Evolutionary conservation across 2,888 invertebrate species (phyloP), one percentile per base, ranked within the genome.

Genomic region (Mythimna albipuncta): DNA sequence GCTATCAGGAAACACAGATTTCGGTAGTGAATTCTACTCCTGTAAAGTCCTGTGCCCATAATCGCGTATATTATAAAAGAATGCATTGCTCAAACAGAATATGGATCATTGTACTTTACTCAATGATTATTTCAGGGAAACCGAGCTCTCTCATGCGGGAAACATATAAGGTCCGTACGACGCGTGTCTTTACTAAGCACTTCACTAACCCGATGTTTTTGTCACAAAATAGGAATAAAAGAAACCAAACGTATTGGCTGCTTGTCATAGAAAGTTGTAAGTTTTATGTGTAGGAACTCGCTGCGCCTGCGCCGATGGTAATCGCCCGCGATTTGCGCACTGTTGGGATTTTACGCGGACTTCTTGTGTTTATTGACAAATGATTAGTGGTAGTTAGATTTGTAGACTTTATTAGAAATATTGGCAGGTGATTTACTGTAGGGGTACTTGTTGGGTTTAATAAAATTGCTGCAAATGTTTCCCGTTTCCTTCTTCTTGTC

Each of bases 251-350:
- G 58, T 21, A 65, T 63, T 13, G 5, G 64, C 58, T 64, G 61
- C 55, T 77, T 78, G 69, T 74, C 79, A 82, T 82, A 81, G 83
- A 81, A 81, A 81, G 80, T 69, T 52, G n/a, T 50, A 58, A 69
- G 67, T 70, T 80, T 82, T 71, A 81, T 75, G 70, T 75, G 50
- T 50, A 63, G 75, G 79, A 70, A 65, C 58, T 26, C 5, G 35
- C 52, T 19, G 77, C 69, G 54, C 61, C n/a, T n/a, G 55, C 72
- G 54, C 16, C 63, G 69, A 72, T 77, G 66, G 50, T 64, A 77
- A 69, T 78, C 64, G 78, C 47, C 32, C 47, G 38, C n/a, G 0
- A 32, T 52, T 50, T 32, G 54, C 13, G 26, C 35, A 5, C 11
- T 58, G n/a, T n/a, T 21, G 69, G 80, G 83, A 44, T 68, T 80